Conservation (phyloP, 2,797 vertebrate genomes). For the Clarias pachynema region DNA sequence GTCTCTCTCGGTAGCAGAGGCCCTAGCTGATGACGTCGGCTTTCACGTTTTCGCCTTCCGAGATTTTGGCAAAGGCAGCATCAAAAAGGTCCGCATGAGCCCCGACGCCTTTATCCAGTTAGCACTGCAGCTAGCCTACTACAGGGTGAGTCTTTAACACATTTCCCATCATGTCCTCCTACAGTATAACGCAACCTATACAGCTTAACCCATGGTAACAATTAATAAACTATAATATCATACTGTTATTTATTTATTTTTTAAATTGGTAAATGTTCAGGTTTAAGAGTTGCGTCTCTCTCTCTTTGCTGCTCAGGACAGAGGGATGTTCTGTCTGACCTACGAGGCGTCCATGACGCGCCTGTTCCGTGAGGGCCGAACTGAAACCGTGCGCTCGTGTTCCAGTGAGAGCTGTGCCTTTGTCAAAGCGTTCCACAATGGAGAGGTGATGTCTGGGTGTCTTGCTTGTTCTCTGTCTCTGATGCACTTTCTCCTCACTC, state of each 20-base stretch:
- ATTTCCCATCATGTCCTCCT: background rate
- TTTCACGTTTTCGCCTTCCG: conserved; percentile 83
- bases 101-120: conserved; percentile 87
- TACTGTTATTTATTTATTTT: background rate
- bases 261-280: background rate
- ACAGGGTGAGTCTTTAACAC: conserved; percentile 73
- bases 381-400: conserved; percentile 88
- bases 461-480: background rate
- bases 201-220: background rate
- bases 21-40: conserved; percentile 81
- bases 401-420: conserved; percentile 80
- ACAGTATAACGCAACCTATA: background rate
- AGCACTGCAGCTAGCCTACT: conserved; percentile 85
- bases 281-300: background rate
- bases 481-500: background rate
- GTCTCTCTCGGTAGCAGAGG: conserved; percentile 80
- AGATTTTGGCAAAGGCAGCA: conserved; percentile 85
- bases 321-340: conserved; percentile 82
- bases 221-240: conserved; percentile 49
- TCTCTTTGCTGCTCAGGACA: conserved; percentile 69
- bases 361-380: conserved; percentile 88
- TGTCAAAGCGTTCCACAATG: conserved; percentile 76
- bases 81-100: conserved; percentile 82
- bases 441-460: conserved; percentile 66
- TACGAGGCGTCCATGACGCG: conserved; percentile 91